Evolutionary conservation across 2,113 vertebrate species (phyloP).

Genomic region (Cyprinodon variegatus): DNA sequence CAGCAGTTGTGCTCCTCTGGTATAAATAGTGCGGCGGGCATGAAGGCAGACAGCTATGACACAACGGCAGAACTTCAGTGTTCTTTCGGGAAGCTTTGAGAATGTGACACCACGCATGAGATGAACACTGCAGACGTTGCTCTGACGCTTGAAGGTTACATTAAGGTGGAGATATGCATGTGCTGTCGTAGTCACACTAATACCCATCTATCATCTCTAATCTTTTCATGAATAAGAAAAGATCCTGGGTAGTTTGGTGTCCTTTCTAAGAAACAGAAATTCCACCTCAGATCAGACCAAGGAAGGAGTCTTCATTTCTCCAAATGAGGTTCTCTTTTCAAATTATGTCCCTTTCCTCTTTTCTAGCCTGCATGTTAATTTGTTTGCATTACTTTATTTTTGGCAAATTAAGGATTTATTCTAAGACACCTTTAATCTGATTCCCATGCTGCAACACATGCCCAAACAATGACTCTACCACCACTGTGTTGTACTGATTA

Average conservation of each 20-base stretch:
- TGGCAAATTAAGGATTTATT: background rate
- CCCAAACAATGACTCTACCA: background rate
- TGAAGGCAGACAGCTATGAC: constrained; percentile 65
- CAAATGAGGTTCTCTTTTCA: background rate
- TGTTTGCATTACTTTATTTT: background rate
- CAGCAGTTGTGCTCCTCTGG: constrained; percentile 73
- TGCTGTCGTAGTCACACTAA: background rate
- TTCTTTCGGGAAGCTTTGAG: constrained; percentile 69
- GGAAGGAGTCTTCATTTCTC: background rate
- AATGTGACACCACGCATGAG: constrained; percentile 63
- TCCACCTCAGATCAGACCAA: background rate
- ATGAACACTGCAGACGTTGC: constrained; percentile 50
- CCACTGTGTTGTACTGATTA: background rate
- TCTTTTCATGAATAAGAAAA: background rate
- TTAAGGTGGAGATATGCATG: constrained; percentile 40
- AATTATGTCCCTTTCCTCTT: background rate
- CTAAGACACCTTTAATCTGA: background rate
- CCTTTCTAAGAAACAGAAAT: background rate
- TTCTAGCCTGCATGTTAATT: background rate
- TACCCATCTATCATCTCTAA: background rate
- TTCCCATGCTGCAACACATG: background rate
- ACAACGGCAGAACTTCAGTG: constrained; percentile 68
- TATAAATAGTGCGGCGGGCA: constrained; percentile 75
- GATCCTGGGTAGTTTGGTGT: background rate
- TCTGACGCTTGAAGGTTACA: constrained; percentile 58